Evolutionary conservation across 2,888 invertebrate species (phyloP).

Genomic region (Lydus trimaculatus): DNA sequence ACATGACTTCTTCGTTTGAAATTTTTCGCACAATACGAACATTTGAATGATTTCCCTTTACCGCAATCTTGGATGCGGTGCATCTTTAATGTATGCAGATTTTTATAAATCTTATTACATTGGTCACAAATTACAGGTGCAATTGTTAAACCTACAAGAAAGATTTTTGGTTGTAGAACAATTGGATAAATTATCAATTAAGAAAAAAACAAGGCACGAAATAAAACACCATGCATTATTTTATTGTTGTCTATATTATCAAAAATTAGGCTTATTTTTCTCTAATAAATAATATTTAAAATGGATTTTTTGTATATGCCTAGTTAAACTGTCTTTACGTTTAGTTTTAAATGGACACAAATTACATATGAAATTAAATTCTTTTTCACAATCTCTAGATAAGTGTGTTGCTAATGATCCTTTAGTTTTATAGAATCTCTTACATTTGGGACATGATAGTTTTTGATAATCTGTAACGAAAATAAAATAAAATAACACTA

Average conservation of each 20-base stretch:
- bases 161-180: background rate
- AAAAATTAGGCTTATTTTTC: background rate
- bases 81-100: slow-evolving; percentile 41
- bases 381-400: slow-evolving; percentile 57
- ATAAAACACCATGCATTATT: background rate
- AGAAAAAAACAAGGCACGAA: background rate
- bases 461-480: slow-evolving; percentile 10
- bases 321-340: background rate
- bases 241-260: background rate
- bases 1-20: slow-evolving; percentile 17
- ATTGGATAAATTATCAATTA: background rate
- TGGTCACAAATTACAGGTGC: slow-evolving; percentile 3
- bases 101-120: slow-evolving; percentile 21
- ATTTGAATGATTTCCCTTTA: slow-evolving; percentile 53
- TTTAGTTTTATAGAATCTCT: slow-evolving; percentile 49
- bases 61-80: slow-evolving; percentile 59
- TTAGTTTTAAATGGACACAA: slow-evolving; percentile 11
- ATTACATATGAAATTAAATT: slow-evolving; percentile 18
- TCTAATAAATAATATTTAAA: background rate
- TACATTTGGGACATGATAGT: slow-evolving; percentile 49
- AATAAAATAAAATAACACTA: slow-evolving; percentile 11
- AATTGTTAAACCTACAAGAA: slow-evolving; percentile 5
- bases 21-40: slow-evolving; percentile 24
- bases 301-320: background rate
- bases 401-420: slow-evolving; percentile 56